Conservation (phyloP, 2,888 invertebrate species). For the Nysson spinosus region DNA sequence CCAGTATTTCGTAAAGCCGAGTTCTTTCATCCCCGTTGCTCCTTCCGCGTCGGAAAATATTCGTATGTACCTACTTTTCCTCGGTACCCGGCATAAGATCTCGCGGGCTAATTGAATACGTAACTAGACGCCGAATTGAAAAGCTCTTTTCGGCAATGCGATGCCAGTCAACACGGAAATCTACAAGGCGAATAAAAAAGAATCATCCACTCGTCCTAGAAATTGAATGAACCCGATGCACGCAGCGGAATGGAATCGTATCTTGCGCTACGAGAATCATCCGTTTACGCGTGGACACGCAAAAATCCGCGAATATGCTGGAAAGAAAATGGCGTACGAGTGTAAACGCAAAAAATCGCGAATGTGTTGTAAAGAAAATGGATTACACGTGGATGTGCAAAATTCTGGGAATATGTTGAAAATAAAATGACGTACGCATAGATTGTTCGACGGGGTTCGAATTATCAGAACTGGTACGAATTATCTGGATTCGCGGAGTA, state of each 20-base stretch:
- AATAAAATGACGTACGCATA: too few species aligned
- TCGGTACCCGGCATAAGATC: conserved; percentile 21
- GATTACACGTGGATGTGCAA: too few species aligned
- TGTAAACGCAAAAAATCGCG: too few species aligned
- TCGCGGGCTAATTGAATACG: conserved; percentile 61
- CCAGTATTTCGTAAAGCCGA: conserved; percentile 46
- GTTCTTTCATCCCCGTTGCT: conserved; percentile 6
- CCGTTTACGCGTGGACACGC: neutral
- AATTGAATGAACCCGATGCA: conserved; percentile 16
- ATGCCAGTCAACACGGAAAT: conserved; percentile 1
- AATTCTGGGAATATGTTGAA: too few species aligned
- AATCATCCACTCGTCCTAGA: neutral
- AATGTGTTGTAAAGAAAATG: too few species aligned
- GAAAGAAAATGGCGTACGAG: conserved; percentile 2
- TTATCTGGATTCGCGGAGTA: too few species aligned
- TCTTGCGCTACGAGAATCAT: neutral
- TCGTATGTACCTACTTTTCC: conserved; percentile 4
- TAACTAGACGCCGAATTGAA: conserved; percentile 54
- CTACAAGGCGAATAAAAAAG: neutral
- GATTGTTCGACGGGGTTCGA: too few species aligned
- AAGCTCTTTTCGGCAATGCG: conserved; percentile 36
- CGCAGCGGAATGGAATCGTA: conserved; percentile 12
- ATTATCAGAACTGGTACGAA: too few species aligned
- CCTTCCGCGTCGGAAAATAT: neutral
- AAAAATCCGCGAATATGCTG: conserved; percentile 14